Evolutionary conservation across 2,113 vertebrate genomes (phyloP).

Genomic region (Formicarius rufipectus): DNA sequence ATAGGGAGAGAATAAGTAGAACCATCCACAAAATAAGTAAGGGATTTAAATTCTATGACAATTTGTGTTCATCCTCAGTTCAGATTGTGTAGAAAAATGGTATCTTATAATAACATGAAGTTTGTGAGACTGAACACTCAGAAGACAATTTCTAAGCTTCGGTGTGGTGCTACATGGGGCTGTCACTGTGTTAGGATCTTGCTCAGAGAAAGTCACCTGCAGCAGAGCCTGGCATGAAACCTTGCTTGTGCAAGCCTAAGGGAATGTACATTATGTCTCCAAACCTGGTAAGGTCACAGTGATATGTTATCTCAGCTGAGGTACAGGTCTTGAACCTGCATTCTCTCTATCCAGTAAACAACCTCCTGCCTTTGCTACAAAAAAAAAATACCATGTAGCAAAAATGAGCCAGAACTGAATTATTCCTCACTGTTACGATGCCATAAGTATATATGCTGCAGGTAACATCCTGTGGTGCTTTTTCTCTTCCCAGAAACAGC

Average conservation of each 20-base stretch:
- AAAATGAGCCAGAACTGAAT: neutral
- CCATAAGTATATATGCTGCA: neutral
- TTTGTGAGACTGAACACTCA: neutral
- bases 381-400: neutral
- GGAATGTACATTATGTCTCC: accelerated
- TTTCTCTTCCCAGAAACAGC: neutral
- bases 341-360: neutral
- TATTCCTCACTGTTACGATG: accelerated
- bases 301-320: neutral
- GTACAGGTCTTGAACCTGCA: neutral
- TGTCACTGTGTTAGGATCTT: neutral
- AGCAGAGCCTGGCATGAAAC: neutral
- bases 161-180: neutral
- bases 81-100: neutral
- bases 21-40: neutral
- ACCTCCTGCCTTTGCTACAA: neutral
- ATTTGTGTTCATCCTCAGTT: neutral
- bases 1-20: neutral
- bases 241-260: neutral
- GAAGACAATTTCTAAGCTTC: neutral
- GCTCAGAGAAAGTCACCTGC: neutral
- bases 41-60: neutral
- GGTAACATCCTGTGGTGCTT: neutral
- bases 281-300: neutral
- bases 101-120: neutral